Evolutionary conservation across 92 coral and sea anemone species (phyloP).

Genomic region (Nematostella vectensis): DNA sequence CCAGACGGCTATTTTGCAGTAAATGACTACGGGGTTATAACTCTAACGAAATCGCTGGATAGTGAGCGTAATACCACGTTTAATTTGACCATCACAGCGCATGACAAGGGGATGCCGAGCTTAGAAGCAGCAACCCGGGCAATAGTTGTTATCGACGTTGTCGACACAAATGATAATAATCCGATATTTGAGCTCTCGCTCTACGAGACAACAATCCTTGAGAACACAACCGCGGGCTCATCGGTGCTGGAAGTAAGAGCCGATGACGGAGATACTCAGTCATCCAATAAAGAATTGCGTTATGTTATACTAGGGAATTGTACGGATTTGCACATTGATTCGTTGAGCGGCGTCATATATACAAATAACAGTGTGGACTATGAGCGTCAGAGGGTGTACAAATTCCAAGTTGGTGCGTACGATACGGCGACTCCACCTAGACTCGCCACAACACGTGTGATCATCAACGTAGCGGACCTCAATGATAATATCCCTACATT

Average conservation of each 20-base stretch:
- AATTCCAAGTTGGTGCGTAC: slow-evolving; percentile 38
- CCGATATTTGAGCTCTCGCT: slow-evolving; percentile 40
- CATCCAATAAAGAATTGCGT: slow-evolving; percentile 7
- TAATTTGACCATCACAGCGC: slow-evolving; percentile 23
- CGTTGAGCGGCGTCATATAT: slow-evolving; percentile 27
- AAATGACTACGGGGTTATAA: slow-evolving; percentile 19
- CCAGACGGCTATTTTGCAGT: slow-evolving; percentile 23
- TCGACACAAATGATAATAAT: slow-evolving; percentile 32
- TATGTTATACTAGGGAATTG: slow-evolving; percentile 29
- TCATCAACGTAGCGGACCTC: slow-evolving; percentile 22
- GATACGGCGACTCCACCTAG: slow-evolving; percentile 14
- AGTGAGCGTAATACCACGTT: slow-evolving; percentile 17
- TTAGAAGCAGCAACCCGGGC: slow-evolving; percentile 15
- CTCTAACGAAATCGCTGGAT: slow-evolving; percentile 16
- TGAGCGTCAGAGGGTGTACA: slow-evolving; percentile 20
- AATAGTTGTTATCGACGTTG: slow-evolving; percentile 7
- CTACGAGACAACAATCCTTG: slow-evolving; percentile 29
- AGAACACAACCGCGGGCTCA: slow-evolving; percentile 12
- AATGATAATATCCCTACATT: slow-evolving; percentile 47
- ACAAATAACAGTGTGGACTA: slow-evolving; percentile 18
- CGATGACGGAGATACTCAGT: slow-evolving; percentile 13
- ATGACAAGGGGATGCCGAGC: slow-evolving; percentile 29
- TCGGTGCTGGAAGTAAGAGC: slow-evolving; percentile 42
- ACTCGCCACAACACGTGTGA: slow-evolving; percentile 21
- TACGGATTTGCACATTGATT: no score